A percentile compares a stretch with the other conserved stretches of the same genome.
Conservation (phyloP, 2,888 invertebrate species). For the Agrochola lychnidis region DNA sequence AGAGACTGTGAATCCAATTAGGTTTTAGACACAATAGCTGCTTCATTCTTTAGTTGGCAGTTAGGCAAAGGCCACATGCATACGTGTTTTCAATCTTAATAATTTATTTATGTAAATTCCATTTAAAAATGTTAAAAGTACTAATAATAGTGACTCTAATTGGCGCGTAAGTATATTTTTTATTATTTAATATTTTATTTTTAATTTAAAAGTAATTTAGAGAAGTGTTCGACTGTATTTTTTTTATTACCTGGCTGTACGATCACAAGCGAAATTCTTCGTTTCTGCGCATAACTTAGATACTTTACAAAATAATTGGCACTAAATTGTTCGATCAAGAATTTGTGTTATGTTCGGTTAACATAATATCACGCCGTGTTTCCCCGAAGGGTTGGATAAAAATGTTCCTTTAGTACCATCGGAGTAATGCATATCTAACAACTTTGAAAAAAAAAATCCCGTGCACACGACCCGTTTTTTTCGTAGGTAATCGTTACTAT, state of each 20-base stretch:
- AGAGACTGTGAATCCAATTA: conserved; percentile 13
- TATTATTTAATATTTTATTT: neutral
- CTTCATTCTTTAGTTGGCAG: conserved; percentile 17
- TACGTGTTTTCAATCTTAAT: neutral
- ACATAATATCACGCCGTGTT: no score
- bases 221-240: neutral
- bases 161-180: conserved; percentile 43
- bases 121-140: conserved; percentile 53
- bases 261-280: neutral
- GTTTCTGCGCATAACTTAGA: neutral
- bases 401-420: no score
- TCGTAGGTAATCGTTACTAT: no score
- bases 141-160: conserved; percentile 34
- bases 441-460: no score
- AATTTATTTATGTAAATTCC: neutral
- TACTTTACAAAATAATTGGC: neutral
- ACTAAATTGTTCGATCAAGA: neutral
- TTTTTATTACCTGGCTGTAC: neutral
- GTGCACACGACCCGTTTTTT: no score
- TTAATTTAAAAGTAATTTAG: neutral
- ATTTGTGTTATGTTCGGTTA: neutral
- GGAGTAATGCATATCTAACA: no score
- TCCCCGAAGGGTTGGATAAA: no score
- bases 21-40: neutral
- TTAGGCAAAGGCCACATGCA: no score